Percentiles rank a stretch among this genome's conserved stretches.
These are phyloP conservation scores for Papilio elwesi DNA, from an alignment of 2,888 invertebrate species.

Conservation along the genomic window DNA sequence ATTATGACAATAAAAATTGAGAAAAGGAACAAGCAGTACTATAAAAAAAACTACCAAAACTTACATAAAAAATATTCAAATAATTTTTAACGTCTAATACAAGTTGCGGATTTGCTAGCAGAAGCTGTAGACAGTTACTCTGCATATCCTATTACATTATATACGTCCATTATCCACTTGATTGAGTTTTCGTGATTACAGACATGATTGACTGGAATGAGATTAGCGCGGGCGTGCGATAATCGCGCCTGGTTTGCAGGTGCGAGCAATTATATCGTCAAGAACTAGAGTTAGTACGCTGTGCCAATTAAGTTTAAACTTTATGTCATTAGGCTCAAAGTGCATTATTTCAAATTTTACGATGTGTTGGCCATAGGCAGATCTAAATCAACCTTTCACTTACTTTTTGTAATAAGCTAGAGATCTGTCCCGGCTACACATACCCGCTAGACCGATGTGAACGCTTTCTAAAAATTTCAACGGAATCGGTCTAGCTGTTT, in stretches of 20 bases:
- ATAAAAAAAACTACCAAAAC: too few species aligned
- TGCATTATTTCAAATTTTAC: neutral
- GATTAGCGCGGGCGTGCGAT: constrained; percentile 33
- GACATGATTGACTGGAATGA: constrained; percentile 35
- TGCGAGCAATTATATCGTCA: constrained; percentile 32
- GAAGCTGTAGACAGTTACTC: neutral
- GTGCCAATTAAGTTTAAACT: neutral
- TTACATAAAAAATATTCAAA: too few species aligned
- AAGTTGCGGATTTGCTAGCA: neutral
- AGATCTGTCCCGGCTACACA: too few species aligned
- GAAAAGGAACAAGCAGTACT: too few species aligned
- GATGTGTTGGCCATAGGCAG: neutral
- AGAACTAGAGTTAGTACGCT: constrained; percentile 16
- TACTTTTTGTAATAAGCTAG: too few species aligned
- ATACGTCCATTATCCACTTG: constrained; percentile 15
- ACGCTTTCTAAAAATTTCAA: too few species aligned
- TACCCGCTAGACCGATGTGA: too few species aligned
- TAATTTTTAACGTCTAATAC: neutral
- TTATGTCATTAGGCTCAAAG: neutral
- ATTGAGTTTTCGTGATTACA: constrained; percentile 37
- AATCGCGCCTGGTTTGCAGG: constrained; percentile 30
- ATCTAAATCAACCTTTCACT: neutral
- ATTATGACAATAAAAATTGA: too few species aligned
- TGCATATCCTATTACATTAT: constrained; percentile 14
- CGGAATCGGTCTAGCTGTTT: too few species aligned